Evolutionary conservation across 1,140 invertebrate species (phyloP), one percentile per base, ranked within the genome.

Genomic region (Nylanderia fulva): DNA sequence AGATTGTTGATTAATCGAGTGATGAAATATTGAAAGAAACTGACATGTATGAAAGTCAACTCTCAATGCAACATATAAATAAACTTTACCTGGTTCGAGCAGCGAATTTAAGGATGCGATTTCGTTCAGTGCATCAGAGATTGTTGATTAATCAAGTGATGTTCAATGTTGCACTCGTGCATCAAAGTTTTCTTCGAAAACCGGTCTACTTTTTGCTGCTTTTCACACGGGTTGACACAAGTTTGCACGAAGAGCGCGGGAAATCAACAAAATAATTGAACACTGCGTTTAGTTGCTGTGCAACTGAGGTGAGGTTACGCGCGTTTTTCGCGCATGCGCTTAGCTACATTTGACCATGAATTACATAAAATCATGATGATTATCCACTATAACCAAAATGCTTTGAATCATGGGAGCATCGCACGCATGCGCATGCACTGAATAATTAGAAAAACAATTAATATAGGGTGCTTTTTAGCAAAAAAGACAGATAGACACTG

Each of bases 51-150:
- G n/a, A n/a, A n/a, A n/a, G n/a, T n/a, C n/a, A n/a, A n/a, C n/a
- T n/a, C n/a, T n/a, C 42, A 52, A 60, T 6, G 45, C 3, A 74
- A 84, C 13, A 27, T 7, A 56, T 39, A 74, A 68, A 86, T 33
- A 15, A 15, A 45, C 42, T 48, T 87, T 87, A 87, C 72, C 86
- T 88, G 11, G 13, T 29, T 11, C 13, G 7, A 36, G 18, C 21
- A 21, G 8, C 5, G 9, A 72, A 27, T 84, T 63, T 27, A n/a
- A 6, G 5, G 0, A 48, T 13, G 18, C 24, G 24, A 21, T 11
- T 58, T 2, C 15, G 7, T 1, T 4, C 27, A 52, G 1, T 27
- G 18, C 33, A 6, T 52, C 33, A 9, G 58, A 66, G 15, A 71
- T n/a, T 27, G 9, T n/a, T 39, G 33, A 2, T 15, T 4, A 6